Evolutionary conservation across 64 coral and sea anemone species (phyloP), one percentile per base, ranked within the genome.

Genomic region (Actinia equina): DNA sequence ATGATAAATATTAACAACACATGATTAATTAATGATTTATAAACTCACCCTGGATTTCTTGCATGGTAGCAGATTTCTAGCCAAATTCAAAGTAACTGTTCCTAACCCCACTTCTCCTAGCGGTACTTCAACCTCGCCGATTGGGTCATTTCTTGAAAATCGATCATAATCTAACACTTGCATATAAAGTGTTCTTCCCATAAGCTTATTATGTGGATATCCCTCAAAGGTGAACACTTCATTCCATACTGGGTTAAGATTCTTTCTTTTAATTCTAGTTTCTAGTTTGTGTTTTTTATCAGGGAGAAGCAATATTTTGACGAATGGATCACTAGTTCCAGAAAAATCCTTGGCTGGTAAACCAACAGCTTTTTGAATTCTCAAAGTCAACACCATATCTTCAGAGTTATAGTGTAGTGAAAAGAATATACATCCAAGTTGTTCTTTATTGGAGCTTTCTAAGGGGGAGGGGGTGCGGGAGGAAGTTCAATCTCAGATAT

Each of bases 121-220:
- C 0, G 97, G 93, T 0, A 99, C 88, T 83, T 93, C 90, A 2
- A 99, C 89, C 79, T 99, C 93, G 19, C 97, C 97, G 1, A 99
- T 99, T 0, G 97, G 93, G 88, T 99, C 97, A 78, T 99, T 99
- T 44, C 97, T 88, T 17, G 97, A 99, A 90, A 99, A 99, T 26
- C 97, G 85, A 84, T 99, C 97, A 44, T 99, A 99, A 77, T 99
- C 97, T 22, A 99, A 77, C 14, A 99, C 97, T 91, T 99, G 93
- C 59, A 99, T 49, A 55, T 90, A 99, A 13, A 99, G 85, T 52
- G 93, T 93, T 52, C 88, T 86, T 17, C 86, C 83, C 56, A 99
- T 90, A 76, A 99, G 86, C 76, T 99, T 99, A 88, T 91, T 99
- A 71, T 99, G 91, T 8, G 97, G 91, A n/a, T 95, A 99, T 1